Evolutionary conservation across 2,888 invertebrate species (phyloP).

Genomic region (Rapana venosa): DNA sequence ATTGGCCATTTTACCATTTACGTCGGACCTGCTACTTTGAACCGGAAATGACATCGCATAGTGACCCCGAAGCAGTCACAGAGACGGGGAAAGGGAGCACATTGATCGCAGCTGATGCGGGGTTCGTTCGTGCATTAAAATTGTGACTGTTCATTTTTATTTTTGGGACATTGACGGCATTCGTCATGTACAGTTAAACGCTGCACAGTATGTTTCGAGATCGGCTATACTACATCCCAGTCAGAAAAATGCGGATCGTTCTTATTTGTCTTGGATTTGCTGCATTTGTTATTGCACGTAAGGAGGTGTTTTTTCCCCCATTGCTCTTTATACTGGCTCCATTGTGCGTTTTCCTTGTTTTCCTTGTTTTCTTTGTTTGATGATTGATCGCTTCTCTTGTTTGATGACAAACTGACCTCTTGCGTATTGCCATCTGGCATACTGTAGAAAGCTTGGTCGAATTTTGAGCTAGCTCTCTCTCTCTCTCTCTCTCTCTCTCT

Average conservation of each 20-base stretch:
- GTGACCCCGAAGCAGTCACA: not conserved
- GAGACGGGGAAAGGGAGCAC: not conserved
- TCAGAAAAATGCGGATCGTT: slow-evolving; percentile 37
- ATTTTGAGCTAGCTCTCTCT: too few species aligned
- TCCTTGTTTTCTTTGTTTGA: too few species aligned
- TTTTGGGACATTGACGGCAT: not conserved
- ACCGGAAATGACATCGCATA: slow-evolving; percentile 28
- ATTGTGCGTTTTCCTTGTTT: too few species aligned
- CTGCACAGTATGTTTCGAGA: slow-evolving; percentile 29
- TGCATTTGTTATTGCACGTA: slow-evolving; percentile 36
- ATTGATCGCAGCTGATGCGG: not conserved
- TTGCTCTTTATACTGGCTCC: too few species aligned
- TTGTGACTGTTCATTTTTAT: not conserved
- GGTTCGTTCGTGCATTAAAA: not conserved
- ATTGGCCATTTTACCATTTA: slow-evolving; percentile 4
- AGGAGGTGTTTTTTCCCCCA: too few species aligned
- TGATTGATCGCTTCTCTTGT: too few species aligned
- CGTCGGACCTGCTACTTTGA: not conserved
- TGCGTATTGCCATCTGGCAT: too few species aligned
- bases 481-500: too few species aligned
- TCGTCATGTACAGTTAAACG: slow-evolving; percentile 22
- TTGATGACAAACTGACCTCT: too few species aligned
- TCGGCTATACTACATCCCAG: slow-evolving; percentile 28
- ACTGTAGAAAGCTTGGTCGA: too few species aligned
- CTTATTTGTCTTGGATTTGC: slow-evolving; percentile 7